phyloP scores from a whole-genome alignment of 2,113 vertebrate species.

The Azemiops feae region DNA sequence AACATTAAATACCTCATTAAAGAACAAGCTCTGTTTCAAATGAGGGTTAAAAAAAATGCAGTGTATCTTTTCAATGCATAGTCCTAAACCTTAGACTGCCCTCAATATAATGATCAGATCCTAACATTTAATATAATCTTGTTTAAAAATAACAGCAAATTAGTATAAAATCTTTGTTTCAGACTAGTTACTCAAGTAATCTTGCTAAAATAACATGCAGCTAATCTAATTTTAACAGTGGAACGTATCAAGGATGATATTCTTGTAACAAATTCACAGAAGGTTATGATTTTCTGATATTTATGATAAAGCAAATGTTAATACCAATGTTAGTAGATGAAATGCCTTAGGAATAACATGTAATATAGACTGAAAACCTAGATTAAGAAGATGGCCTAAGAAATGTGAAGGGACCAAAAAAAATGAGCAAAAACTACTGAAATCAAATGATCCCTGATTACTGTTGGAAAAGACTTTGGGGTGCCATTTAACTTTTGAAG shows the following conservation, averaged over 20 bases:
- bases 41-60: neutral
- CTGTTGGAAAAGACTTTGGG: neutral
- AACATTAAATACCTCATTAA: neutral
- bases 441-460: neutral
- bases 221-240: neutral
- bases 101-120: neutral
- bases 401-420: neutral
- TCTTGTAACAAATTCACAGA: neutral
- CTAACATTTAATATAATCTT: neutral
- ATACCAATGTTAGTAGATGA: neutral
- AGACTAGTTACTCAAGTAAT: constrained; percentile 2
- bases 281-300: neutral
- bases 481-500: neutral
- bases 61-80: neutral
- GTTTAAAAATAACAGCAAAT: neutral
- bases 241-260: neutral
- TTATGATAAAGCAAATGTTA: neutral
- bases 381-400: neutral
- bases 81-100: neutral
- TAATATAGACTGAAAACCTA: neutral
- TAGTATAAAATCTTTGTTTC: neutral
- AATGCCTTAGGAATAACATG: neutral
- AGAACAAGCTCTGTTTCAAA: neutral
- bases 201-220: neutral
- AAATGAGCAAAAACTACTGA: neutral